A percentile compares a stretch with the other conserved stretches of the same genome.
These are phyloP conservation scores for Corythoichthys haematopterus DNA, from an alignment of 2,113 vertebrate genomes.

Conservation along the genomic window DNA sequence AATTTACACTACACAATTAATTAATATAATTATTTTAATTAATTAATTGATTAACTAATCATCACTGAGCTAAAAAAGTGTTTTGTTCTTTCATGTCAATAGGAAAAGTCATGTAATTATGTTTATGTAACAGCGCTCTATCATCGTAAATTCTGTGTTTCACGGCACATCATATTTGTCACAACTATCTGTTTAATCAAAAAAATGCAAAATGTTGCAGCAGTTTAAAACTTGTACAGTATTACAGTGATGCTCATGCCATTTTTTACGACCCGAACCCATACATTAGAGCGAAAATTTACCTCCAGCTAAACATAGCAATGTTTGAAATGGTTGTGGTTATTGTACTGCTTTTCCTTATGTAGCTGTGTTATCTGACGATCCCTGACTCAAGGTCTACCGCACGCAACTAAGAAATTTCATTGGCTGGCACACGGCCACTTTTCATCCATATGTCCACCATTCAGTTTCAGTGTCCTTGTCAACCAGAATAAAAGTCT, in stretches of 20 bases:
- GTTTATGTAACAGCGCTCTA: too few relatives aligned
- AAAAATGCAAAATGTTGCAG: background rate
- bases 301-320: slow-evolving; percentile 56
- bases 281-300: slow-evolving; percentile 29
- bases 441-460: slow-evolving; percentile 29
- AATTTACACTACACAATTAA: too few relatives aligned
- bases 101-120: too few relatives aligned
- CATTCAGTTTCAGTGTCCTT: slow-evolving; percentile 28
- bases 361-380: slow-evolving; percentile 49
- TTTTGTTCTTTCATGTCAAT: too few relatives aligned
- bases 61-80: too few relatives aligned
- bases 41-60: too few relatives aligned
- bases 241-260: too few relatives aligned
- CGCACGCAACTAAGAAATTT: slow-evolving; percentile 31
- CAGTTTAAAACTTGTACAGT: too few relatives aligned
- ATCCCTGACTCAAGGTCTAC: slow-evolving; percentile 48
- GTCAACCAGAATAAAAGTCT: slow-evolving; percentile 9
- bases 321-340: slow-evolving; percentile 52
- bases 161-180: background rate
- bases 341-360: slow-evolving; percentile 43
- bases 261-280: too few relatives aligned
- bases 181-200: background rate
- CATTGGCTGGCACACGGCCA: slow-evolving; percentile 41
- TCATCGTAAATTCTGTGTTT: background rate
- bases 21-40: too few relatives aligned